A percentile compares a stretch with the other conserved stretches of the same genome.
Conservation (phyloP, 2,888 invertebrate species). For the Anodontia alba region DNA sequence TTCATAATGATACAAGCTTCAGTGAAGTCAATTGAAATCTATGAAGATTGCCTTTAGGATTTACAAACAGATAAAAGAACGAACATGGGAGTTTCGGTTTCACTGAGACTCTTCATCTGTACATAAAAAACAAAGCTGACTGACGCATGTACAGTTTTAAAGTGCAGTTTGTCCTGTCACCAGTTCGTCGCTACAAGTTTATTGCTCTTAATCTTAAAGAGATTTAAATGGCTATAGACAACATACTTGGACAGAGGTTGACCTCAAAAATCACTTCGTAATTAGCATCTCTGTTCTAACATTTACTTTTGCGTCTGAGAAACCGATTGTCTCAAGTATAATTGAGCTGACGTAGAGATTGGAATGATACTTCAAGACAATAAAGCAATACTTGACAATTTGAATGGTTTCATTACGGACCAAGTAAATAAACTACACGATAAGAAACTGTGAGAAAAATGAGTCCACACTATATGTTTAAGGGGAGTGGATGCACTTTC, state of each 20-base stretch:
- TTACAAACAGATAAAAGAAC: too few species aligned
- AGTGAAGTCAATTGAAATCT: too few species aligned
- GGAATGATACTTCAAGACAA: background rate
- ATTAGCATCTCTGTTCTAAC: background rate
- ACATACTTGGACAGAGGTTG: background rate
- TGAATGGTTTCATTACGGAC: background rate
- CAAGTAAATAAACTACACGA: background rate
- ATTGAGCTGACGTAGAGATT: background rate
- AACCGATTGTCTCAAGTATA: conserved; percentile 5
- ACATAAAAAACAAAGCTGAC: too few species aligned
- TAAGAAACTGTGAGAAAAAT: conserved; percentile 3
- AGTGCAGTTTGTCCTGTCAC: too few species aligned
- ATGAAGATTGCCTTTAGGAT: too few species aligned
- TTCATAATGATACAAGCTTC: too few species aligned
- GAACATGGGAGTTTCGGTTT: too few species aligned
- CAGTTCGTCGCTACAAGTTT: too few species aligned
- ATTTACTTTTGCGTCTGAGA: background rate
- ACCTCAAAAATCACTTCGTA: background rate
- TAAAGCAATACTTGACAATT: conserved; percentile 3
- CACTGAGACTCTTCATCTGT: too few species aligned
- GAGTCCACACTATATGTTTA: too few species aligned
- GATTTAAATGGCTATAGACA: background rate
- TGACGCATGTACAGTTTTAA: too few species aligned
- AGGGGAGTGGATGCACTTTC: too few species aligned
- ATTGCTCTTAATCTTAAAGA: background rate